Percentiles rank a stretch among this genome's conserved stretches.
Conservation (phyloP, 2,888 invertebrate species). For the Rhagophthalmus giganteus region DNA sequence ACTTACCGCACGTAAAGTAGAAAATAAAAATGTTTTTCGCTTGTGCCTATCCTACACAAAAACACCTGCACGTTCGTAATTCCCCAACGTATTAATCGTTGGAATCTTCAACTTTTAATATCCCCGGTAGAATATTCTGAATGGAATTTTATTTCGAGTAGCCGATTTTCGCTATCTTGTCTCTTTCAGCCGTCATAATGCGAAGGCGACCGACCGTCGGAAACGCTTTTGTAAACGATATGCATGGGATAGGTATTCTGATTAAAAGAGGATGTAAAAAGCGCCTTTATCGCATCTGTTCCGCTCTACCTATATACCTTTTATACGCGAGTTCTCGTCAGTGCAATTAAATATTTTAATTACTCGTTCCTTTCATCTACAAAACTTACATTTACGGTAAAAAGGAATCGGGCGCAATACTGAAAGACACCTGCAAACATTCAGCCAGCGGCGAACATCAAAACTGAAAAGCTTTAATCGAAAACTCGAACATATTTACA, state of each 20-base stretch:
- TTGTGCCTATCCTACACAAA: no score
- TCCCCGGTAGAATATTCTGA: conserved; percentile 4
- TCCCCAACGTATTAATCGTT: conserved; percentile 14
- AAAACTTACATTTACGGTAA: conserved; percentile 2
- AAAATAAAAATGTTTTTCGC: no score
- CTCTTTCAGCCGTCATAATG: not conserved
- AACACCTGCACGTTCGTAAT: conserved; percentile 11
- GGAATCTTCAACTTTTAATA: conserved; percentile 13
- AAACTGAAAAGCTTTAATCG: no score
- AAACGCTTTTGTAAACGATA: not conserved
- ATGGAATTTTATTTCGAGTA: conserved; percentile 5
- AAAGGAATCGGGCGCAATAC: not conserved
- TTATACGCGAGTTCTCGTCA: not conserved
- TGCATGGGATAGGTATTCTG: not conserved
- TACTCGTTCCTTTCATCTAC: not conserved
- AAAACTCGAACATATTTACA: no score
- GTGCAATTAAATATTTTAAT: conserved; percentile 4
- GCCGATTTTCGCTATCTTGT: not conserved
- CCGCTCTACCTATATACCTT: not conserved
- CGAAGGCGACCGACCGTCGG: not conserved
- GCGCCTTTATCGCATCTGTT: not conserved
- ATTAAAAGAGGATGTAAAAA: not conserved
- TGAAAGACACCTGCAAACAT: not conserved
- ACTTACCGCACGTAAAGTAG: no score
- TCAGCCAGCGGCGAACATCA: not conserved